A percentile compares a stretch with the other conserved stretches of the same genome.
Conservation (phyloP, 2,797 vertebrate species). For the Nasua narica region DNA sequence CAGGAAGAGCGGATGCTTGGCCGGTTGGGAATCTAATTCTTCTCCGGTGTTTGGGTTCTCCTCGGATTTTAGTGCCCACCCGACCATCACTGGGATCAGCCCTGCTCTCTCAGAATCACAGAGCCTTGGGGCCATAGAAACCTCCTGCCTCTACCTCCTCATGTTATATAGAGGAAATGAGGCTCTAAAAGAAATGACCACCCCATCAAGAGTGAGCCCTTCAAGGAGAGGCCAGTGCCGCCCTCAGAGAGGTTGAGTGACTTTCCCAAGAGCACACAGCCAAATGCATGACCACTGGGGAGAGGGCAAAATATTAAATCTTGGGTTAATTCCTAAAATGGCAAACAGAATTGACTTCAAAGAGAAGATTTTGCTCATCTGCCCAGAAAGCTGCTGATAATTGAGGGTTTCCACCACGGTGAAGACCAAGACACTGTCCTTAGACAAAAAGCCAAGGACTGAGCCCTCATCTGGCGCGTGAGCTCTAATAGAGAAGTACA, state of each 20-base stretch:
- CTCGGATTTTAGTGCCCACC: not conserved
- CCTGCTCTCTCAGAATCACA: not conserved
- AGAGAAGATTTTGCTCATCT: not conserved
- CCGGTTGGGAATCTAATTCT: not conserved
- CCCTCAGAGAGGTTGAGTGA: not conserved
- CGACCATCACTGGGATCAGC: not conserved
- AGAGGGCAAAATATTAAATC: not conserved
- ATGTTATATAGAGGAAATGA: not conserved
- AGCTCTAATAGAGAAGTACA: not conserved
- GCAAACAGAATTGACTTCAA: slow-evolving; percentile 18
- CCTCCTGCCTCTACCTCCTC: not conserved
- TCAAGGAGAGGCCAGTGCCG: not conserved
- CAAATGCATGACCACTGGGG: not conserved
- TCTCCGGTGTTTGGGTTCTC: not conserved
- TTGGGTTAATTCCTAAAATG: not conserved
- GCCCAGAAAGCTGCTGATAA: not conserved
- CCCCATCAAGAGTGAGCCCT: not conserved
- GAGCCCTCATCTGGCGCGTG: not conserved
- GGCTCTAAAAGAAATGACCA: not conserved
- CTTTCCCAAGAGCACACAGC: not conserved
- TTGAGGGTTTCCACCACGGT: not conserved
- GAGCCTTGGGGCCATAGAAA: not conserved
- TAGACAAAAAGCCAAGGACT: not conserved
- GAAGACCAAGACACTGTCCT: not conserved
- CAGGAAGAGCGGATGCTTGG: not conserved